Base-by-base conservation (phyloP, 2,113 vertebrate species). In the Rhinogobius similis region DNA sequence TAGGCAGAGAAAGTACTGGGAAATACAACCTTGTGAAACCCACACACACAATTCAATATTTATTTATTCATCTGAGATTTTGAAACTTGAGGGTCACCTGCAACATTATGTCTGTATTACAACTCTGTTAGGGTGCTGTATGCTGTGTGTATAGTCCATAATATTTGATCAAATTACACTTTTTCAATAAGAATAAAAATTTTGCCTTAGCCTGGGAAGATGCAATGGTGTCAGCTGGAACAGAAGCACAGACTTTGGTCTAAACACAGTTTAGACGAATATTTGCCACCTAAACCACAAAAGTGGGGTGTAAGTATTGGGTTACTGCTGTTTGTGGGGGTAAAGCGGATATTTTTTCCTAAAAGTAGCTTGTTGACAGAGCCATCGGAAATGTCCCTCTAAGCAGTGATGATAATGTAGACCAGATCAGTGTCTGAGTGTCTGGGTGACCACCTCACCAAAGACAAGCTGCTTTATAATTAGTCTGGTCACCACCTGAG, bases 1-100 rank as follows among this genome's bases (percentile, higher is more conserved):
- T 91, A 90, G 91, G 90, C 89, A 83, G 88, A 86, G 85, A 90
- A 92, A 87, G 91, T 88, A 81, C 88, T 83, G 86, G 88, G 91
- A 92, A 91, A 90, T 79, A 86, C 88, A 90, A 87, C 82, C 81
- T 85, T 84, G 77, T 81, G 65, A 81, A 89, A 86, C 81, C 72
- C 81, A 70, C 84, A 77, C 75, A 67, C 61, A 67, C 82, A 75
- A 26, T 71, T 78, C 68, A 69, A 87, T 88, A 86, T 90, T 88
- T 90, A 85, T 84, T 86, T 82, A 90, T 67, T 72, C 69, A 73
- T 64, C 21, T 3, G 83, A 72, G 73, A 75, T 75, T 82, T 43
- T 4, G 39, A 77, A 75, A 82, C 68, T 73, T 86, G 68, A 75
- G 75, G 73, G 62, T 79, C 27, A 24, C 16, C 10, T 73, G 46